Conservation (phyloP, 1,140 invertebrate genomes). For the Tigriopus japonicus region DNA sequence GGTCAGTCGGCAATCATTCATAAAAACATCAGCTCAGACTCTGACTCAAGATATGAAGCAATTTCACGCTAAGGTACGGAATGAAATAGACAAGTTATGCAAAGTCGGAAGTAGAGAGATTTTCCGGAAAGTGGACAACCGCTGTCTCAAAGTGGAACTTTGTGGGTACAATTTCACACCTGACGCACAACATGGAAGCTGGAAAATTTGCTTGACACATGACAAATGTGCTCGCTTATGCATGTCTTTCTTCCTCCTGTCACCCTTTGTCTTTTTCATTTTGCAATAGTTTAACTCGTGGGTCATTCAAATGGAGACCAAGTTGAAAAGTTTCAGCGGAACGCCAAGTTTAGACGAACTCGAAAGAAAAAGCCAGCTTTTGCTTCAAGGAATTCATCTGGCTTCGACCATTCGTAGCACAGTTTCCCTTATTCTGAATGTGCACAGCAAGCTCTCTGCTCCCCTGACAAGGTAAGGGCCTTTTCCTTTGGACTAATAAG, state of each 20-base stretch:
- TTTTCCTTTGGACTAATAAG: neutral
- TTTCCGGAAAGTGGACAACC: too few species aligned
- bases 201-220: too few species aligned
- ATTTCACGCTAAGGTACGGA: neutral
- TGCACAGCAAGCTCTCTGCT: neutral
- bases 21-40: neutral
- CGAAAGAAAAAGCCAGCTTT: neutral
- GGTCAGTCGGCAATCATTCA: neutral
- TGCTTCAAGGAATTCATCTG: neutral
- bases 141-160: too few species aligned
- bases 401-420: neutral
- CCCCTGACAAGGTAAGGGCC: neutral
- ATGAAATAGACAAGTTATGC: neutral
- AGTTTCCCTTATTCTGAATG: neutral
- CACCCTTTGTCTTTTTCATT: neutral
- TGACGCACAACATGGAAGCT: too few species aligned
- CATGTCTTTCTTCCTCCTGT: neutral
- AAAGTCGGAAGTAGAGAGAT: too few species aligned
- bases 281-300: neutral
- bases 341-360: neutral
- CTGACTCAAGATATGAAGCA: neutral
- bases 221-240: too few species aligned
- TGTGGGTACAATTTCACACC: too few species aligned
- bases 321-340: neutral
- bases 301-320: neutral